These are phyloP conservation scores for Sphaerodactylus townsendi DNA, from an alignment of 2,113 vertebrate species.

Conservation along the genomic window DNA sequence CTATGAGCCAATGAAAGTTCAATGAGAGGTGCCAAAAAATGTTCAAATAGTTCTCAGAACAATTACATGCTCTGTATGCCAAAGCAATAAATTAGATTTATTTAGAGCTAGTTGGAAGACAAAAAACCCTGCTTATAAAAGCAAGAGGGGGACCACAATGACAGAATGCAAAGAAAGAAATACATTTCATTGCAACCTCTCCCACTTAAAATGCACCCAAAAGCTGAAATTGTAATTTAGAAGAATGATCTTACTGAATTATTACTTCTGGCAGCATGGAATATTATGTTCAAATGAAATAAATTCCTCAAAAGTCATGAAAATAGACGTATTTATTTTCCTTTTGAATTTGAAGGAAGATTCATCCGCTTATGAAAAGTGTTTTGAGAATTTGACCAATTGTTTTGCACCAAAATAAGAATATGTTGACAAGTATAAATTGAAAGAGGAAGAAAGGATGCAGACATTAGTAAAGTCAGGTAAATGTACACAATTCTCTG, in stretches of 20 bases:
- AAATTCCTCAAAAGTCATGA: background rate
- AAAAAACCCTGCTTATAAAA: background rate
- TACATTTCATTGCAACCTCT: background rate
- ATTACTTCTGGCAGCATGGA: background rate
- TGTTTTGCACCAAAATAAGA: background rate
- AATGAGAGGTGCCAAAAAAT: background rate
- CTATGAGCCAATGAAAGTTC: background rate
- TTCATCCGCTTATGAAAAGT: background rate
- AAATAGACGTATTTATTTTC: background rate
- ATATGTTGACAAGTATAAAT: background rate
- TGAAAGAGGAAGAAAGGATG: background rate
- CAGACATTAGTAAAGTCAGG: background rate
- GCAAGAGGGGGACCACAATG: background rate
- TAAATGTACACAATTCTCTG: background rate
- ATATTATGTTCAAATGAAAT: background rate
- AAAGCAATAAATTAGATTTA: slow-evolving; percentile 27
- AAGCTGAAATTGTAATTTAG: background rate
- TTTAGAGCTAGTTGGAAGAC: background rate
- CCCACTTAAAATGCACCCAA: background rate
- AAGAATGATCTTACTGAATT: background rate
- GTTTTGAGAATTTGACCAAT: background rate
- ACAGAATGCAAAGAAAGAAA: background rate
- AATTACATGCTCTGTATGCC: background rate
- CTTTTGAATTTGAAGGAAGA: background rate
- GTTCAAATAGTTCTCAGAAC: background rate